Percentiles rank a stretch among this genome's conserved stretches.
phyloP scores from a whole-genome alignment of 1,140 invertebrate genomes.

The Copidosoma floridanum region DNA sequence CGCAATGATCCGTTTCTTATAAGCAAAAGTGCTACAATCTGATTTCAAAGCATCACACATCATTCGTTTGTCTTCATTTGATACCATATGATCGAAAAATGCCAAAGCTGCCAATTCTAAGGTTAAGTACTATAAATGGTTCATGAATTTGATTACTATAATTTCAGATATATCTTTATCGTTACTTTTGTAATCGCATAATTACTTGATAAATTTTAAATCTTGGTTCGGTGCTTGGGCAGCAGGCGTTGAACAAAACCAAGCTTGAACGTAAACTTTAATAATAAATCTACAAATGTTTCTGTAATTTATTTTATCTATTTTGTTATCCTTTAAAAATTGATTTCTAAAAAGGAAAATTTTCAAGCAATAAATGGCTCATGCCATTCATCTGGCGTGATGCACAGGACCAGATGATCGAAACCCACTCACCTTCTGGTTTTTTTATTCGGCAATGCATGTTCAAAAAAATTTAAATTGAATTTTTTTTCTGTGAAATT shows the following conservation, averaged over 20 bases:
- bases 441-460: too few relatives aligned
- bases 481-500: too few relatives aligned
- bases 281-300: too few relatives aligned
- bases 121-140: conserved; percentile 33
- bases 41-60: too few relatives aligned
- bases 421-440: too few relatives aligned
- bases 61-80: too few relatives aligned
- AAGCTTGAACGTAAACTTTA: conserved; percentile 33
- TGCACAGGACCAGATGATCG: conserved; percentile 45
- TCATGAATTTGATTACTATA: conserved; percentile 29
- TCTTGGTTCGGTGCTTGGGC: conserved; percentile 30
- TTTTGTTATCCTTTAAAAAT: too few relatives aligned
- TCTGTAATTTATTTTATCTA: too few relatives aligned
- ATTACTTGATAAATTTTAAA: conserved; percentile 28
- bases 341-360: conserved; percentile 36
- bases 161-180: conserved; percentile 21
- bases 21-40: too few relatives aligned
- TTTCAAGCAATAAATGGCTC: conserved; percentile 49
- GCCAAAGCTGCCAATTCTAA: conserved; percentile 24
- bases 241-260: conserved; percentile 30
- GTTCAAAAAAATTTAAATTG: too few relatives aligned
- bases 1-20: too few relatives aligned
- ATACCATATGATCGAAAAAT: conserved; percentile 26
- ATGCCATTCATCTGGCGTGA: conserved; percentile 45
- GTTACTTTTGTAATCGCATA: conserved; percentile 22